Evolutionary conservation across 1,140 invertebrate species (phyloP).

Genomic region (Drosophila prosaltans): DNA sequence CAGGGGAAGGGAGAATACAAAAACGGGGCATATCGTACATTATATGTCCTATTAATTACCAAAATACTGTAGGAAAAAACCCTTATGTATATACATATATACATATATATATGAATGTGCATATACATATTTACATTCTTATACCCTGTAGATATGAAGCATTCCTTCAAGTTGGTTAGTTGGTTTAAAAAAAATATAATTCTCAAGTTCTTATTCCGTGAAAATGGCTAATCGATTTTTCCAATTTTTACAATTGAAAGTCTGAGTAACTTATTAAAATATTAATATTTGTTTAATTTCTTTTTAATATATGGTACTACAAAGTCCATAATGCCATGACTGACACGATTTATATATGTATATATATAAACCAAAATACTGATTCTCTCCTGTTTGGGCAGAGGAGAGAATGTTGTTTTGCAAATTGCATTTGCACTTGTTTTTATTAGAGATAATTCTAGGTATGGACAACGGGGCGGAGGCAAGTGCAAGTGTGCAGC

Average conservation of each 20-base stretch:
- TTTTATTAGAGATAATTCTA: conserved; percentile 49
- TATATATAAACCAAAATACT: not conserved
- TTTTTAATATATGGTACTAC: too few relatives aligned
- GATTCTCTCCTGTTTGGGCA: conserved; percentile 2
- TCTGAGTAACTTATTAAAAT: too few relatives aligned
- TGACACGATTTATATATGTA: not conserved
- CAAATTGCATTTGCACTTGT: conserved; percentile 79
- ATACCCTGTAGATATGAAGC: too few relatives aligned
- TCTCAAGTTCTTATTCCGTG: too few relatives aligned
- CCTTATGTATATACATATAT: not conserved
- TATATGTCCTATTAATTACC: conserved; percentile 81
- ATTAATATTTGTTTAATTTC: too few relatives aligned
- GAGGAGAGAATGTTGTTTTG: conserved; percentile 55
- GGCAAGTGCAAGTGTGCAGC: conserved; percentile 43
- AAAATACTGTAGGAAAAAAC: conserved; percentile 53
- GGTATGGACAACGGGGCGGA: conserved; percentile 6
- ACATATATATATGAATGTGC: not conserved
- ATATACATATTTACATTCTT: too few relatives aligned
- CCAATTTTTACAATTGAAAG: too few relatives aligned
- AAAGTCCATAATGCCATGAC: too few relatives aligned
- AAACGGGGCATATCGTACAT: conserved; percentile 62
- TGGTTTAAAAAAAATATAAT: too few relatives aligned
- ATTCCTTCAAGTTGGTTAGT: too few relatives aligned
- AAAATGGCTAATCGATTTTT: too few relatives aligned
- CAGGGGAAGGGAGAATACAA: not conserved